A percentile compares a stretch with the other conserved stretches of the same genome.
phyloP scores from a whole-genome alignment of 2,888 invertebrate species.

The Tetragnatha montana region DNA sequence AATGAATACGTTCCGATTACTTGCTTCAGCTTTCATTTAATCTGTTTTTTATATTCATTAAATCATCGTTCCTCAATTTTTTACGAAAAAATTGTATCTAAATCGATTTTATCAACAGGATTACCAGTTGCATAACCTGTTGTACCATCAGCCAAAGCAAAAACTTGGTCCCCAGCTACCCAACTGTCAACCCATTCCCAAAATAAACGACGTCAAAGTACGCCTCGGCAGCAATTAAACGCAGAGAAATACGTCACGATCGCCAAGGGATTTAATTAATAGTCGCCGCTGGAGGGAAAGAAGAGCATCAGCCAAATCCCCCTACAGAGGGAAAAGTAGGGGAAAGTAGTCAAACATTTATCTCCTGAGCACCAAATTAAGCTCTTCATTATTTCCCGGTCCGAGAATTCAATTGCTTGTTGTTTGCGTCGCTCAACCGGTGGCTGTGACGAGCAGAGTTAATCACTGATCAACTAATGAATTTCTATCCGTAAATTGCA shows the following conservation, averaged over 20 bases:
- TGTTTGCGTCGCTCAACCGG: constrained; percentile 15
- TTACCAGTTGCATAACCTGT: no score
- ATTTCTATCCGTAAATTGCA: neutral
- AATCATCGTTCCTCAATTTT: no score
- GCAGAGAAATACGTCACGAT: constrained; percentile 17
- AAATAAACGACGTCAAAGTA: constrained; percentile 21
- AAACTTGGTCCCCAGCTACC: neutral
- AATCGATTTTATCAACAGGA: no score
- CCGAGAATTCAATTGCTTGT: constrained; percentile 26
- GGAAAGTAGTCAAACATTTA: constrained; percentile 43
- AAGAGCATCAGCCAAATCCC: constrained; percentile 7
- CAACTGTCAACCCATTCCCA: constrained; percentile 4
- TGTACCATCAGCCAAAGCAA: neutral
- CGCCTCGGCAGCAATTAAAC: constrained; percentile 33
- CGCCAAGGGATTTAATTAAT: constrained; percentile 50
- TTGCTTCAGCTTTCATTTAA: no score
- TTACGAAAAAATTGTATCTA: no score
- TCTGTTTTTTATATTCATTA: no score
- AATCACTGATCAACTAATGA: constrained; percentile 45
- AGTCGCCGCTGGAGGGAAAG: constrained; percentile 20
- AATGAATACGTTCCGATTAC: no score
- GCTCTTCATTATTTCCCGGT: constrained; percentile 11
- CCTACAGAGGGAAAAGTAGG: constrained; percentile 13
- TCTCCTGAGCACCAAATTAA: constrained; percentile 38
- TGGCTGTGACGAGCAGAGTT: constrained; percentile 10